Conservation (phyloP, 2,113 vertebrate species). For the Rhinolophus ferrumequinum region DNA sequence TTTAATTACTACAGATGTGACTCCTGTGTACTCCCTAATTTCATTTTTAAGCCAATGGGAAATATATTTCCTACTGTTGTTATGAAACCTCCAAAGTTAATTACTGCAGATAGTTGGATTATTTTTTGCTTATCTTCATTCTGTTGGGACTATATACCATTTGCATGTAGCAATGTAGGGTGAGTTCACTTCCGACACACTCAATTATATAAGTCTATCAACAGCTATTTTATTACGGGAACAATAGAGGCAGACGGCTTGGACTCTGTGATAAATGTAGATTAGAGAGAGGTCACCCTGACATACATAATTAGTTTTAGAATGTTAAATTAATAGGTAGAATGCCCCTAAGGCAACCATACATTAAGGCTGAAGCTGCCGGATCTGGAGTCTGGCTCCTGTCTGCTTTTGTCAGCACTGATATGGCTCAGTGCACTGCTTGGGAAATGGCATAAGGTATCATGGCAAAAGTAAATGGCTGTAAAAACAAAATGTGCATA, state of each 20-base stretch:
- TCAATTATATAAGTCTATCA: slow-evolving; percentile 87
- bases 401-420: slow-evolving; percentile 79
- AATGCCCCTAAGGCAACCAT: slow-evolving; percentile 82
- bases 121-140: slow-evolving; percentile 86
- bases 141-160: slow-evolving; percentile 79
- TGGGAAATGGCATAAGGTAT: slow-evolving; percentile 76
- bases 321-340: slow-evolving; percentile 88
- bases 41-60: slow-evolving; percentile 71
- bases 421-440: slow-evolving; percentile 81
- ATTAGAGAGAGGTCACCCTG: slow-evolving; percentile 89
- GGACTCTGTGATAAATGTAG: slow-evolving; percentile 87
- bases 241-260: slow-evolving; percentile 84
- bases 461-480: slow-evolving; percentile 80
- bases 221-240: slow-evolving; percentile 86
- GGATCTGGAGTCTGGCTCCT: slow-evolving; percentile 69
- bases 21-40: slow-evolving; percentile 19
- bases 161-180: slow-evolving; percentile 80
- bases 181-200: slow-evolving; percentile 82
- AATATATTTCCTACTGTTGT: slow-evolving; percentile 72
- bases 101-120: slow-evolving; percentile 84
- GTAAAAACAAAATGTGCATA: slow-evolving; percentile 86
- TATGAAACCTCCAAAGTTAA: slow-evolving; percentile 84
- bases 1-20: slow-evolving; percentile 53
- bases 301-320: slow-evolving; percentile 88
- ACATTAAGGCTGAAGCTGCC: slow-evolving; percentile 81